A percentile compares a stretch with the other conserved stretches of the same genome.
These are phyloP conservation scores for Lacanobia oleracea DNA, from an alignment of 2,888 invertebrate genomes.

Conservation along the genomic window DNA sequence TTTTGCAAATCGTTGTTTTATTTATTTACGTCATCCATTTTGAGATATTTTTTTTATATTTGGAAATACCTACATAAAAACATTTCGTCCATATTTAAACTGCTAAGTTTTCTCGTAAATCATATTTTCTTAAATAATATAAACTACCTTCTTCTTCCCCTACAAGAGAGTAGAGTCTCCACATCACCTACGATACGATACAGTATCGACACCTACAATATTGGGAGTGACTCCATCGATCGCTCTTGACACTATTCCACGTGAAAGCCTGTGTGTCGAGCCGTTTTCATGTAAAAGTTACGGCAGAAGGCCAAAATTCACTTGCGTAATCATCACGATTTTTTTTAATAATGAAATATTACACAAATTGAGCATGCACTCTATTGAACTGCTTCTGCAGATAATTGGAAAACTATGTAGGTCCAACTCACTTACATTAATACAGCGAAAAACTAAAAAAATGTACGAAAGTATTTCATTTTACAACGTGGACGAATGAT, in stretches of 20 bases:
- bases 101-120: not conserved
- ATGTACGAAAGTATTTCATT: constrained; percentile 1
- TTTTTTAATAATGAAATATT: not conserved
- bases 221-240: constrained; percentile 62
- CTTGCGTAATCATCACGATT: not conserved
- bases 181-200: constrained; percentile 21
- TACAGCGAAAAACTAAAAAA: not conserved
- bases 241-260: constrained; percentile 68
- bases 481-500: not conserved
- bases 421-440: not conserved
- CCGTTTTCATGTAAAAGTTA: constrained; percentile 22
- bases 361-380: not conserved
- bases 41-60: too few species aligned
- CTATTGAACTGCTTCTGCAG: not conserved
- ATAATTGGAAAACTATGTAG: not conserved
- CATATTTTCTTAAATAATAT: too few species aligned
- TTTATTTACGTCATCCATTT: too few species aligned
- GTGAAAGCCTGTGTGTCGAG: constrained; percentile 62
- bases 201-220: constrained; percentile 53
- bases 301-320: constrained; percentile 20
- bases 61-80: too few species aligned
- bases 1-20: too few species aligned
- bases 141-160: not conserved
- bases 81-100: too few species aligned
- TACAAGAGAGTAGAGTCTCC: constrained; percentile 4